Percentiles rank a stretch among this genome's conserved stretches.
Conservation (phyloP, 1,140 invertebrate species). For the Propsilocerus akamusi region DNA sequence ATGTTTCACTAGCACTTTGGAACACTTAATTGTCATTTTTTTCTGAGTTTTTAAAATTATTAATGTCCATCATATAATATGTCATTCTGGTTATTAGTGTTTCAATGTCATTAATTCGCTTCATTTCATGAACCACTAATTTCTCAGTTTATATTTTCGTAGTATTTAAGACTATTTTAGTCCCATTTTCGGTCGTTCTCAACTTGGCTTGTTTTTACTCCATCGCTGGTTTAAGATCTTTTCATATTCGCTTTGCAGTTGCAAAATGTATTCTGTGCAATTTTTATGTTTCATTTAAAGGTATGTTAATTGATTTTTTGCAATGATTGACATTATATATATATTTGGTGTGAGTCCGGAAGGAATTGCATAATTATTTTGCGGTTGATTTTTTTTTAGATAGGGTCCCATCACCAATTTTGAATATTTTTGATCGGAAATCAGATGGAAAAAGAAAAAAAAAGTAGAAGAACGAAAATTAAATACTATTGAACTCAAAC, state of each 20-base stretch:
- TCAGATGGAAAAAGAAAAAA: neutral
- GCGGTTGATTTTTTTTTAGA: no score
- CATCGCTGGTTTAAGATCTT: conserved; percentile 1
- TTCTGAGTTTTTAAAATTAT: neutral
- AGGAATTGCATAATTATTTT: no score
- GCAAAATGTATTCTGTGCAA: neutral
- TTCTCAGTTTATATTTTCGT: neutral
- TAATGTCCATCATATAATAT: no score
- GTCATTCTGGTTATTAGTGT: no score
- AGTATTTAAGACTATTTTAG: no score
- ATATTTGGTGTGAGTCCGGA: no score
- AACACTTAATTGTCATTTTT: neutral
- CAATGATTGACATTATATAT: no score
- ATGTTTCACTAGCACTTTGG: no score
- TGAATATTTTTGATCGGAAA: no score
- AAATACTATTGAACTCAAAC: neutral
- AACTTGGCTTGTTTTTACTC: conserved; percentile 2
- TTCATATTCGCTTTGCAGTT: conserved; percentile 2
- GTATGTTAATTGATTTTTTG: no score
- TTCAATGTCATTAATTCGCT: neutral
- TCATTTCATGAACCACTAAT: neutral
- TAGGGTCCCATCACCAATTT: conserved; percentile 1
- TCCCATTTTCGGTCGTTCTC: neutral
- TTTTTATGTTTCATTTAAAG: neutral
- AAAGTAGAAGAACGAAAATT: neutral